Percentiles rank a stretch among this genome's conserved stretches.
These are phyloP conservation scores for Nanorana parkeri DNA, from an alignment of 2,113 vertebrate genomes.

Conservation along the genomic window DNA sequence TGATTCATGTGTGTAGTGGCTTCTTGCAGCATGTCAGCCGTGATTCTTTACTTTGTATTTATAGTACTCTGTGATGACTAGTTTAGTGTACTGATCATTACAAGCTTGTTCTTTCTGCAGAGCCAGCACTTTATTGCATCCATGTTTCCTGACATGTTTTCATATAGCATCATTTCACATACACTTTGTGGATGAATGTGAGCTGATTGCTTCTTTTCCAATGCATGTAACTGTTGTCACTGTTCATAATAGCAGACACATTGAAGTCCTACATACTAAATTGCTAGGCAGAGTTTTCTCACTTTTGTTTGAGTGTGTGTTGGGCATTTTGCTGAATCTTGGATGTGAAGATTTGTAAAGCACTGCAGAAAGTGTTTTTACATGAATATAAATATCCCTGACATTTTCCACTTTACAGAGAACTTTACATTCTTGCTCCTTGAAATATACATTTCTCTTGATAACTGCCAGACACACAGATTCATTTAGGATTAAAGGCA, in stretches of 20 bases:
- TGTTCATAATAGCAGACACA: background rate
- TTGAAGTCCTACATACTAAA: no score
- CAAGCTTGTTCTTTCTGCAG: background rate
- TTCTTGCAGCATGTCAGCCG: background rate
- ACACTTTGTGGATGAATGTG: background rate
- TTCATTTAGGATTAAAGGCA: no score
- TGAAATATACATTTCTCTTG: no score
- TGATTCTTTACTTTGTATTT: background rate
- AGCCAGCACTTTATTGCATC: background rate
- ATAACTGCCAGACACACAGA: no score
- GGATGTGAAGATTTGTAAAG: no score
- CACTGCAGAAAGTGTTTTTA: no score
- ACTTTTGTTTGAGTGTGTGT: no score
- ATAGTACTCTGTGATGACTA: background rate
- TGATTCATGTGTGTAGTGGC: background rate
- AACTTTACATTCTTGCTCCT: no score
- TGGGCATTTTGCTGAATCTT: no score
- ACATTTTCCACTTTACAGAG: no score
- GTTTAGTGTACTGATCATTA: background rate
- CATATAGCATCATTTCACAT: background rate
- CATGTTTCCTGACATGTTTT: background rate
- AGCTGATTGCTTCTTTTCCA: background rate
- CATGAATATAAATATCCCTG: no score
- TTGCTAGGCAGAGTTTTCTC: no score
- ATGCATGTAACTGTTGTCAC: background rate